Evolutionary conservation across 1,140 invertebrate genomes (phyloP).

Genomic region (Solenopsis fugax): DNA sequence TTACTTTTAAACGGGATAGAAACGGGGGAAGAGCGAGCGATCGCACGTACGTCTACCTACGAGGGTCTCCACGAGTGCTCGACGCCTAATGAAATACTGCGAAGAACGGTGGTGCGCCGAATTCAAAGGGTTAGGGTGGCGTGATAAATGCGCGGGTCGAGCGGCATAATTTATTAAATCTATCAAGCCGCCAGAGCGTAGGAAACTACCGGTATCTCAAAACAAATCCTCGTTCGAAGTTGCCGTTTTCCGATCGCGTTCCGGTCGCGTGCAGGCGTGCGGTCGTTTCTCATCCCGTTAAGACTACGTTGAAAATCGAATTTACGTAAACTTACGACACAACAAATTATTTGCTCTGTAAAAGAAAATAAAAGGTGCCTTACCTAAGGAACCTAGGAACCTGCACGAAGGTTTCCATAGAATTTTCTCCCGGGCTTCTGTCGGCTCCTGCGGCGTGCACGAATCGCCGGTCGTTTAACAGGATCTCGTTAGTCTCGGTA

Average conservation of each 20-base stretch:
- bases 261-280: not conserved
- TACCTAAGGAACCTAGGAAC: slow-evolving; percentile 42
- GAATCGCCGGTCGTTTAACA: slow-evolving; percentile 78
- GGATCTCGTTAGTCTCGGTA: slow-evolving; percentile 80
- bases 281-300: not conserved
- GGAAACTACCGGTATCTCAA: slow-evolving; percentile 23
- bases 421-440: slow-evolving; percentile 60
- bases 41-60: slow-evolving; percentile 10
- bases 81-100: slow-evolving; percentile 81
- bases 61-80: slow-evolving; percentile 57
- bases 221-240: slow-evolving; percentile 19
- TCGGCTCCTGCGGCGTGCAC: slow-evolving; percentile 26
- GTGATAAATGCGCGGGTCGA: slow-evolving; percentile 83
- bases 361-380: slow-evolving; percentile 21
- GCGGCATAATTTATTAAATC: slow-evolving; percentile 84
- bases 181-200: slow-evolving; percentile 76
- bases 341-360: not conserved
- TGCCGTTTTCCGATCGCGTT: slow-evolving; percentile 23
- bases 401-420: not conserved
- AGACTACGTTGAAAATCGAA: slow-evolving; percentile 3
- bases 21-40: slow-evolving; percentile 14
- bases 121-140: slow-evolving; percentile 73
- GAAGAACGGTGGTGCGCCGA: slow-evolving; percentile 73
- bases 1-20: slow-evolving; percentile 6
- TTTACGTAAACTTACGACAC: not conserved